Percentiles rank a stretch among this genome's conserved stretches.
These are phyloP conservation scores for Polietes domitor DNA, from an alignment of 2,888 invertebrate genomes.

Conservation along the genomic window DNA sequence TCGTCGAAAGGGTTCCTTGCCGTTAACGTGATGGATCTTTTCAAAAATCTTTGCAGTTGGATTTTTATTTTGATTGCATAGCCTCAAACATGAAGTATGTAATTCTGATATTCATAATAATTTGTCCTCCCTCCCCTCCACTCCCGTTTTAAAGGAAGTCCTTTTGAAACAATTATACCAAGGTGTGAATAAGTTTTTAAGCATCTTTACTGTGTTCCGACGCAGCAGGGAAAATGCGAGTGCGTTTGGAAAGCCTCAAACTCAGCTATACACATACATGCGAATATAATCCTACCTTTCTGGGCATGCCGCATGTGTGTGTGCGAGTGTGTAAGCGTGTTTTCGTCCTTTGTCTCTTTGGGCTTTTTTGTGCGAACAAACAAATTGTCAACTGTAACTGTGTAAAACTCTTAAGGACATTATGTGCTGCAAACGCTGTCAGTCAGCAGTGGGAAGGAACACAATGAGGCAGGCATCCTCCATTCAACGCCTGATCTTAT, in stretches of 20 bases:
- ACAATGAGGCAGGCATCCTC: slow-evolving; percentile 10
- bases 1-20: too few species aligned
- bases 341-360: slow-evolving; percentile 30
- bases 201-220: slow-evolving; percentile 70
- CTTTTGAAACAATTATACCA: slow-evolving; percentile 74
- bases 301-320: neutral
- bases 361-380: slow-evolving; percentile 25
- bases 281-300: slow-evolving; percentile 20
- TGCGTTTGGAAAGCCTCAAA: slow-evolving; percentile 67
- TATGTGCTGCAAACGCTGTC: slow-evolving; percentile 20
- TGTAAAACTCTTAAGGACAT: slow-evolving; percentile 33
- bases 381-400: slow-evolving; percentile 37
- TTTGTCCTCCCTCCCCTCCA: too few species aligned
- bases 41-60: too few species aligned
- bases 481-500: slow-evolving; percentile 13
- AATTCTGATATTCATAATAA: too few species aligned
- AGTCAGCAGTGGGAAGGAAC: slow-evolving; percentile 12
- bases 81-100: too few species aligned
- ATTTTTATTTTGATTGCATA: too few species aligned
- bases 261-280: neutral
- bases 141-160: slow-evolving; percentile 42
- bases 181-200: slow-evolving; percentile 81
- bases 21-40: too few species aligned
- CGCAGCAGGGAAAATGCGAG: slow-evolving; percentile 70
- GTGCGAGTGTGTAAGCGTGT: neutral